Conservation (phyloP, 2,113 vertebrate species). For the Turdus rufiventris region DNA sequence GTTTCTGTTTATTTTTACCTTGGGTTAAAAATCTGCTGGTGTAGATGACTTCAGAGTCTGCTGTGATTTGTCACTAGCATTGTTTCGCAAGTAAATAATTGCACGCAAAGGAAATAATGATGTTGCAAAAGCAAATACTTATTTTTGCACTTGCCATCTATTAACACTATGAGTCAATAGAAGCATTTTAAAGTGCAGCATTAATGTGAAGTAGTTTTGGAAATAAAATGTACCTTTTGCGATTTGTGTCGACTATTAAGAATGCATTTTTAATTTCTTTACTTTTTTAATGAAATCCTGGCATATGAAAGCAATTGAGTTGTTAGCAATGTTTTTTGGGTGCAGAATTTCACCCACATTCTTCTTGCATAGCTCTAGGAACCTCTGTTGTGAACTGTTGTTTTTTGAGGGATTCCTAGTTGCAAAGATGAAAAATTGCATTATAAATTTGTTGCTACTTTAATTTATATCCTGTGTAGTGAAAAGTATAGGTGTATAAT, state of each 20-base stretch:
- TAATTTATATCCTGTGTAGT: neutral
- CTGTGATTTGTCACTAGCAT: slow-evolving; percentile 55
- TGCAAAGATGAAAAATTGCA: slow-evolving; percentile 18
- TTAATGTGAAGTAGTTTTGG: neutral
- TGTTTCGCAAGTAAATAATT: slow-evolving; percentile 69
- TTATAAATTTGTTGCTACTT: slow-evolving; percentile 16
- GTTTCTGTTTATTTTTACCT: slow-evolving; percentile 77
- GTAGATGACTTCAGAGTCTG: slow-evolving; percentile 53
- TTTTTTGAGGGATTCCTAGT: neutral
- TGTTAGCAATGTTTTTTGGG: neutral
- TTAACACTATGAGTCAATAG: neutral
- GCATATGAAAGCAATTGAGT: neutral
- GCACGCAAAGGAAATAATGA: slow-evolving; percentile 43
- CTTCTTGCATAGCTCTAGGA: neutral
- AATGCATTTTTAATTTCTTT: neutral
- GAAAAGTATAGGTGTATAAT: neutral
- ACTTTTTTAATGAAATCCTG: neutral
- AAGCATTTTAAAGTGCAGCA: neutral
- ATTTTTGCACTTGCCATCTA: neutral
- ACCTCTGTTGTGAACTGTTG: neutral
- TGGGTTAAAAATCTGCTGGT: slow-evolving; percentile 69
- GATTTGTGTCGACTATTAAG: neutral
- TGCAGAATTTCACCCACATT: neutral
- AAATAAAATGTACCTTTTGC: neutral
- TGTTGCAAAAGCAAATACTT: slow-evolving; percentile 48